Evolutionary conservation across 2,888 invertebrate genomes (phyloP), one percentile per base, ranked within the genome.

Genomic region (Cactoblastis cactorum): DNA sequence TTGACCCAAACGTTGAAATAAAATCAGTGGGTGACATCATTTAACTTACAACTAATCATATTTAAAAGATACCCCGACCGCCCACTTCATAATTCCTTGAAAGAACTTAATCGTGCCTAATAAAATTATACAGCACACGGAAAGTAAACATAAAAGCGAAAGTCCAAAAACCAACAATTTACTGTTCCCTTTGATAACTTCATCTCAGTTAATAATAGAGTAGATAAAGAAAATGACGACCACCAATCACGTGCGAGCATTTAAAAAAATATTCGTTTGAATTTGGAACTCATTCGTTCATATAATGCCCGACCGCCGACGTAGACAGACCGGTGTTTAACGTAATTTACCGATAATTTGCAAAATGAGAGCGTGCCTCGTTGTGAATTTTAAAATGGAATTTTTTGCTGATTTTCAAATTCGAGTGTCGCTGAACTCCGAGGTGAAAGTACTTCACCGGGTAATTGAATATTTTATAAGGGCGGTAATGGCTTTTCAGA

Each of bases 81-180:
- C 49, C 41, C 41, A 47, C 39, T 8, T 41, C 37, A 34, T 48
- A 50, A 52, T 54, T 52, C 52, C 53, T 61, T 59, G 54, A 57
- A 54, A 71, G 68, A 59, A 75, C 70, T 80, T 79, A 79, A 83
- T 74, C 65, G 68, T 62, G 52, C 52, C 61, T 74, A 76, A 81
- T 80, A 75, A 78, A 83, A 80, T 77, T 74, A 80, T 68, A 69
- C 65, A 62, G 60, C 65, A 45, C 64, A 68, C 69, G 70, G 69
- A 81, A 81, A 75, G 77, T 74, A 83, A 85, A 85, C 77, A 85
- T 61, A 72, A 77, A 73, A 79, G 74, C 71, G 76, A 81, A 73
- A 79, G 72, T 69, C 53, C 54, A 58, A 65, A 64, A 66, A 58
- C 77, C 77, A 55, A 63, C 74, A 82, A 83, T 84, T 85, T 83